Conservation (phyloP, 1,140 invertebrate species). For the Hydropsyche tenuis region DNA sequence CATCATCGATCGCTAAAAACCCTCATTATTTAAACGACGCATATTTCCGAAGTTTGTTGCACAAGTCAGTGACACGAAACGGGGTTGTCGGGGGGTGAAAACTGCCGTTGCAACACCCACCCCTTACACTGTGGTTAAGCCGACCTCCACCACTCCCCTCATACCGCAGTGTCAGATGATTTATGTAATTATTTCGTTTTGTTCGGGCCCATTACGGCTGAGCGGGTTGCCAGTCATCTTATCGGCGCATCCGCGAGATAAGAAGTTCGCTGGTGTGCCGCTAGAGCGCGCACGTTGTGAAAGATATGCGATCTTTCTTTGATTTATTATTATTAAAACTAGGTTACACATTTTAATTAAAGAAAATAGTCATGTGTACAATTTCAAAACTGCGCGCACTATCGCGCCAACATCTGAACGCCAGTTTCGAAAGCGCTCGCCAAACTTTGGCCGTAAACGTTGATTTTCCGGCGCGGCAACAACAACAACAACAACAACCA, state of each 20-base stretch:
- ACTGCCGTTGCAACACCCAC: not conserved
- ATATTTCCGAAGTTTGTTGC: too few species aligned
- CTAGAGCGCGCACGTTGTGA: too few species aligned
- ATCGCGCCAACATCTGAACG: conserved; percentile 1
- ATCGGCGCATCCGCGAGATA: conserved; percentile 45
- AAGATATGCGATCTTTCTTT: too few species aligned
- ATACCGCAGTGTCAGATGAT: conserved; percentile 20
- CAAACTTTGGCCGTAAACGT: conserved; percentile 11
- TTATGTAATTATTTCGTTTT: conserved; percentile 44
- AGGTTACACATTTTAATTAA: too few species aligned
- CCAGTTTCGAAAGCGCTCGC: not conserved
- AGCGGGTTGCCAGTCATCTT: conserved; percentile 43
- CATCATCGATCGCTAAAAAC: too few species aligned
- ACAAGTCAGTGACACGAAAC: not conserved
- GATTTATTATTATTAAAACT: too few species aligned
- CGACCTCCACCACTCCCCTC: not conserved
- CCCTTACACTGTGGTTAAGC: not conserved
- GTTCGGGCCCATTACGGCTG: conserved; percentile 21
- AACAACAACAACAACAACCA: not conserved
- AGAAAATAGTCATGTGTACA: not conserved
- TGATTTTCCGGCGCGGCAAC: not conserved
- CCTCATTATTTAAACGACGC: too few species aligned
- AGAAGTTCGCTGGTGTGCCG: conserved; percentile 38
- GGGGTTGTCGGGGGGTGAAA: not conserved
- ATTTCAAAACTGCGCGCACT: not conserved